Evolutionary conservation across 2,797 vertebrate genomes (phyloP), one percentile per base, ranked within the genome.

Genomic region (Sphaeramia orbicularis): DNA sequence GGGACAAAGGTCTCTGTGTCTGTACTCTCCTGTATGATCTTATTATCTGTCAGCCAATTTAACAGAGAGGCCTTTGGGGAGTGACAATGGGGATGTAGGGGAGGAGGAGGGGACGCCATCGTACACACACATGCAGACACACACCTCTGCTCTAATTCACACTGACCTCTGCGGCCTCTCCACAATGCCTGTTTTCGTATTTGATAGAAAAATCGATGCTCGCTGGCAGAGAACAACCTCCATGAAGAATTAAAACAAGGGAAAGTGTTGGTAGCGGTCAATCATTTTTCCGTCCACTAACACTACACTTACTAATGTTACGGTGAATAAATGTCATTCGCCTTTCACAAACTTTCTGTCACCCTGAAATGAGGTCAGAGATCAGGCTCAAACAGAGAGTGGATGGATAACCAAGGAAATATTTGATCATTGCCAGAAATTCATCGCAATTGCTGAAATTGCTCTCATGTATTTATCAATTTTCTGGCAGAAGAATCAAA

Each of bases 121-220:
- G 44, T 4, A 53, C 65, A 41, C 65, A 45, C 59, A 47, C 68
- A 71, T 52, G 67, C 41, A 58, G 54, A 74, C 55, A 78, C 68
- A 80, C 81, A 86, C 81, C 70, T 83, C 81, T 83, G 81, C 78
- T 90, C 85, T 89, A 89, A 91, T 92, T 92, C 84, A 88, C 81
- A 81, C 81, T 91, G 90, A 92, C 90, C 92, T 90, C 85, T 87
- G 76, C 24, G 78, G 80, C 88, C 89, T 80, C 83, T 76, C 80
- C 85, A 87, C 88, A 74, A 83, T 83, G 85, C 77, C 85, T 83
- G 86, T 89, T 91, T 92, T 89, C 55, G 83, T 90, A 86, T 92
- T 92, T 93, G 87, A 92, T 93, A 83, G 90, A 89, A 88, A 90
- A 91, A 93, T 91, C 89, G n/a, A 91, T 93, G 67, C 65, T 85